Evolutionary conservation across 2,113 vertebrate species (phyloP).

Genomic region (Empidonax alnorum): DNA sequence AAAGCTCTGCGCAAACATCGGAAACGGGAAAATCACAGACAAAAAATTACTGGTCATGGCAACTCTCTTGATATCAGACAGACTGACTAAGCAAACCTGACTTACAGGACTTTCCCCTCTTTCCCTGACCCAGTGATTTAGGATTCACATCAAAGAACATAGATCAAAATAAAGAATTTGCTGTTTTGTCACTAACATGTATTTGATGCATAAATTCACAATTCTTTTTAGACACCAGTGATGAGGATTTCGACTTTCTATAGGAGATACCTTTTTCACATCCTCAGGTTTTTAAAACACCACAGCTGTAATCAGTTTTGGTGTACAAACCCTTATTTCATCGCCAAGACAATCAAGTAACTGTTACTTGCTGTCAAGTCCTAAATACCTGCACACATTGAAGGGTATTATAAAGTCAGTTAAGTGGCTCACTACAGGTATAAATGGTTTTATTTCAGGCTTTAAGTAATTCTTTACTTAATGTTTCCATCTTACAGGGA

Average conservation of each 20-base stretch:
- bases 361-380: background rate
- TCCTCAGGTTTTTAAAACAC: background rate
- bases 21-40: background rate
- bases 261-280: background rate
- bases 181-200: background rate
- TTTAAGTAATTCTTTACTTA: background rate
- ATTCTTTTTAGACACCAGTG: background rate
- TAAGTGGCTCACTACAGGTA: background rate
- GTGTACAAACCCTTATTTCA: background rate
- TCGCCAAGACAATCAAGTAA: background rate
- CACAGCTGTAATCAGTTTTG: background rate
- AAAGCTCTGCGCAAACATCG: background rate
- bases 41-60: background rate
- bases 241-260: background rate
- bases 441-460: accelerated
- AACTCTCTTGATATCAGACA: background rate
- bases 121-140: background rate
- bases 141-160: background rate
- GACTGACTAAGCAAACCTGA: background rate
- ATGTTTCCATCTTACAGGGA: background rate
- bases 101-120: background rate
- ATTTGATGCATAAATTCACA: background rate
- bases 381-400: background rate
- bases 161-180: background rate
- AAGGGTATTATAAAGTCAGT: background rate